Evolutionary conservation across 2,113 vertebrate species (phyloP), one percentile per base, ranked within the genome.

Genomic region (Epinephelus lanceolatus): DNA sequence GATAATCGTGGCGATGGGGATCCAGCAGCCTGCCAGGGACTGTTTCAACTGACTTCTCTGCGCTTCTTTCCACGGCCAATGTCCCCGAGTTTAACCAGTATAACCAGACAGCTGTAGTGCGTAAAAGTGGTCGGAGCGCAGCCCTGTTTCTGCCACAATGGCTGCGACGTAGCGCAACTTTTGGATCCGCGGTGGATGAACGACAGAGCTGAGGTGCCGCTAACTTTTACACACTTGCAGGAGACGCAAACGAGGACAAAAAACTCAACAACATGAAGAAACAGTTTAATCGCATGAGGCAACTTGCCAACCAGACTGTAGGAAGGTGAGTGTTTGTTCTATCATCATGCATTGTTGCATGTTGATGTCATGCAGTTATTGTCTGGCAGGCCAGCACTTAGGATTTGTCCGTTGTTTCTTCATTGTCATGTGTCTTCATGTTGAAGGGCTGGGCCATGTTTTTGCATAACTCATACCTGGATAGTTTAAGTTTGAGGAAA

Each of bases 241-340:
- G 83, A 71, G 66, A 47, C 33, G 37, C 63, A 15, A 19, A 40
- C 66, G 49, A 70, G 71, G 27, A 23, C 42, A 59, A 47, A 30
- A 61, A 63, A 45, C 71, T 98, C 40, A 42, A 42, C 40, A 63
- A 42, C 71, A 99, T 99, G 97, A 98, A 98, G 97, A 99, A 99
- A 90, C 97, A 99, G 94, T 98, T 99, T 75, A 97, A 98, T 76
- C 97, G 97, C 71, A 97, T 99, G 97, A 96, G 90, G 90, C 97
- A 98, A 91, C 96, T 99, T 81, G 97, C 97, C 95, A 99, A 97
- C 96, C 97, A 99, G 94, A 99, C 97, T 18, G 97, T 99, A 70
- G 97, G 97, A 86, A 97, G 97, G 97, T 97, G 94, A 90, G 93
- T 71, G 47, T 61, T 75, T n/a, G 4, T 45, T n/a, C 55, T 10